Percentiles rank a stretch among this genome's conserved stretches.
phyloP scores from a whole-genome alignment of 2,113 vertebrate genomes.

The Ciconia maguari region DNA sequence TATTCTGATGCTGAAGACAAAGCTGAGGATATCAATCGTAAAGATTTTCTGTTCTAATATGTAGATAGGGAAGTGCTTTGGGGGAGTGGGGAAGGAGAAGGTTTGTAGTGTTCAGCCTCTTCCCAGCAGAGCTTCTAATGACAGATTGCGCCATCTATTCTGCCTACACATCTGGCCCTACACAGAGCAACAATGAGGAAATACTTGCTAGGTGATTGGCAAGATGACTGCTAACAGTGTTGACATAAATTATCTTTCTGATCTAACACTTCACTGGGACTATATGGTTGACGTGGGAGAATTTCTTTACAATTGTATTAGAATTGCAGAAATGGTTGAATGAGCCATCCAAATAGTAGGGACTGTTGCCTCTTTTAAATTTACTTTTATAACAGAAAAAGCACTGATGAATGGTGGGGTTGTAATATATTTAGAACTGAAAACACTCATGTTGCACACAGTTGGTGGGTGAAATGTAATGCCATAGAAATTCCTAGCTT shows the following conservation, averaged over 20 bases:
- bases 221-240: background rate
- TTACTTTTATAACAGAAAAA: background rate
- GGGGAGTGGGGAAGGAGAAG: background rate
- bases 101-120: background rate
- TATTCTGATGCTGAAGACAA: background rate
- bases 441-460: background rate
- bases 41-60: background rate
- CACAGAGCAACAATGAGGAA: slow-evolving; percentile 16
- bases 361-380: background rate
- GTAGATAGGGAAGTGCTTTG: background rate
- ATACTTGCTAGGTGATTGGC: background rate
- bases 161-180: background rate
- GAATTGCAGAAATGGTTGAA: background rate
- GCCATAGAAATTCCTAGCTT: background rate
- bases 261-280: background rate
- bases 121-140: background rate
- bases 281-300: background rate
- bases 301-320: background rate
- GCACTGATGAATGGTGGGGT: background rate
- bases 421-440: background rate
- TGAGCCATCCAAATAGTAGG: background rate
- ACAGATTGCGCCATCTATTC: background rate
- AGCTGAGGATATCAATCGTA: background rate
- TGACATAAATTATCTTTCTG: background rate
- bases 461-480: background rate